A percentile compares a stretch with the other conserved stretches of the same genome.
phyloP scores from a whole-genome alignment of 2,888 invertebrate genomes.

The Rhagonycha fulva region DNA sequence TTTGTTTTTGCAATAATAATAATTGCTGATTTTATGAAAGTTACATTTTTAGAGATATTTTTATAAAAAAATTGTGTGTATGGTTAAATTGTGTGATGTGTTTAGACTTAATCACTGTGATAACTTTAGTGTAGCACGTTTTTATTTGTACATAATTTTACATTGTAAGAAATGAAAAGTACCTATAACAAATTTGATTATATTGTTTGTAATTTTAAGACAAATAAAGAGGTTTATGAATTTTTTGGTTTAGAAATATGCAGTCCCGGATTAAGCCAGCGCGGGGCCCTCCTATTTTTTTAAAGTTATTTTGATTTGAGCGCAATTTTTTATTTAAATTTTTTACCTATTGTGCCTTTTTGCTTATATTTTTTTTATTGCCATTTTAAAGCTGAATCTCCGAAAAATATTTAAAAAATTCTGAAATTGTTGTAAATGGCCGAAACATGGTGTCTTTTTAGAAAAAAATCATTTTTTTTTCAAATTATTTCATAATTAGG shows the following conservation, averaged over 20 bases:
- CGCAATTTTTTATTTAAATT: no score
- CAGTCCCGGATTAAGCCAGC: no score
- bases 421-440: no score
- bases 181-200: neutral
- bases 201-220: neutral
- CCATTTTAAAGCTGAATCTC: no score
- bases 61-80: neutral
- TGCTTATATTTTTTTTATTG: no score
- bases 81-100: neutral
- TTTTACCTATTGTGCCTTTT: no score
- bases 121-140: neutral
- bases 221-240: neutral
- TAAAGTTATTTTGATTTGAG: no score
- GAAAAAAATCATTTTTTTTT: no score
- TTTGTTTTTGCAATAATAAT: neutral
- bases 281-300: no score
- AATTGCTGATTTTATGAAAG: neutral
- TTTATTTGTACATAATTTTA: neutral
- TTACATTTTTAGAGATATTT: neutral
- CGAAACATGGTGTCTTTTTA: no score
- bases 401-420: no score
- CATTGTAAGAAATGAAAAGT: neutral
- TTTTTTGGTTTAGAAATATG: neutral
- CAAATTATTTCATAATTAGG: no score
- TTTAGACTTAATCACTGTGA: conserved; percentile 1